A percentile compares a stretch with the other conserved stretches of the same genome.
These are phyloP conservation scores for Oscheius sp. DNA, from an alignment of 2,888 invertebrate genomes.

Conservation along the genomic window DNA sequence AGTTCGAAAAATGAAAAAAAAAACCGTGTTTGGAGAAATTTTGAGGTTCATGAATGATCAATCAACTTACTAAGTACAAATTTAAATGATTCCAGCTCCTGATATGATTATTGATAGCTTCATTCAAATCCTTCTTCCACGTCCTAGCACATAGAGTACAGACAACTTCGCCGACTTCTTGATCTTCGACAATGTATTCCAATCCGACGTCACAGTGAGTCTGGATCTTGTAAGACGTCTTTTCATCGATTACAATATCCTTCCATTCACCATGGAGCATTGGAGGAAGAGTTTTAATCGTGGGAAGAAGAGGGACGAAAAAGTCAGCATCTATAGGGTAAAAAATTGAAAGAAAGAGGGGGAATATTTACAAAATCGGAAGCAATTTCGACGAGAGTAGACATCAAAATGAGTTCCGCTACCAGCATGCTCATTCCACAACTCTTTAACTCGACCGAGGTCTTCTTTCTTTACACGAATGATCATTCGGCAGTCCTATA, in stretches of 20 bases:
- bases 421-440: conserved; percentile 35
- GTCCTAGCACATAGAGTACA: conserved; percentile 45
- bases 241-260: background rate
- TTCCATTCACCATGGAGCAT: conserved; percentile 22
- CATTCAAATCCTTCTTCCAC: conserved; percentile 27
- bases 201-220: conserved; percentile 52
- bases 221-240: conserved; percentile 32
- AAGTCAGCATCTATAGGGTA: conserved; percentile 31
- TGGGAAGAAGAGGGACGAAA: conserved; percentile 33
- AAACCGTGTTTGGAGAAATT: no score
- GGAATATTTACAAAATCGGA: conserved; percentile 26
- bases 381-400: conserved; percentile 12
- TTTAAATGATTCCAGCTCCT: conserved; percentile 41
- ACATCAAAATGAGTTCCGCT: conserved; percentile 23
- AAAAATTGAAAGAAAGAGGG: background rate
- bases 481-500: conserved; percentile 14
- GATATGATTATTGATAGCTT: conserved; percentile 38
- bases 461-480: background rate
- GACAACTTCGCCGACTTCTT: conserved; percentile 35
- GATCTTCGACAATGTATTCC: conserved; percentile 50
- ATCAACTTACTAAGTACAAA: conserved; percentile 48
- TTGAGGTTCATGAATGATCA: no score
- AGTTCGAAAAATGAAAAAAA: no score
- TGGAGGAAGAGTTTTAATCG: conserved; percentile 12
- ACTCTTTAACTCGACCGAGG: background rate